Conservation (phyloP, 2,113 vertebrate species). For the Atlantisia rogersi region DNA sequence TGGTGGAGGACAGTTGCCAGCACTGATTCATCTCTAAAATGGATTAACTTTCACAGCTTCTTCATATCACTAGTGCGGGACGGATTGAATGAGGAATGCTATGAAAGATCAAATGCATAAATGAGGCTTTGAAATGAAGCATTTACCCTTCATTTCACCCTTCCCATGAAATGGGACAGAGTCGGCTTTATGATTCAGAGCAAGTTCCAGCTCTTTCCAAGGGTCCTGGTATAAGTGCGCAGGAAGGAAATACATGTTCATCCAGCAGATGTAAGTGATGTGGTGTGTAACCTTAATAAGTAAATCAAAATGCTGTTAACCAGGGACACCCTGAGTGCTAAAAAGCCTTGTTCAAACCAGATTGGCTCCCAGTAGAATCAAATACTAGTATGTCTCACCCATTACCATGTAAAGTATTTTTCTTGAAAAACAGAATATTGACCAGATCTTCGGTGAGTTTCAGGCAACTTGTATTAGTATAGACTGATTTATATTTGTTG, state of each 20-base stretch:
- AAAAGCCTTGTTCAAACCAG: neutral
- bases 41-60: constrained; percentile 27
- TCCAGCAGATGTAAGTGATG: neutral
- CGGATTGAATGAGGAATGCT: neutral
- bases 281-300: neutral
- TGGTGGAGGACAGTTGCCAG: constrained; percentile 1
- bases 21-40: neutral
- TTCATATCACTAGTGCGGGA: neutral
- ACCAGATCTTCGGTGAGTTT: neutral
- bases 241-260: neutral
- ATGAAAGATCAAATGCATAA: neutral
- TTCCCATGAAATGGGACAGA: neutral
- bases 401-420: neutral
- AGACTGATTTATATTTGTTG: neutral
- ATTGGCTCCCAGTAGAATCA: neutral
- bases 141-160: neutral
- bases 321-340: neutral
- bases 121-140: neutral
- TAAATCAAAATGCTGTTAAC: neutral
- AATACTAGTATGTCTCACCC: neutral
- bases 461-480: neutral
- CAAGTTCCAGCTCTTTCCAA: neutral
- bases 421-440: neutral
- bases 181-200: neutral
- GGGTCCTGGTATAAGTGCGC: neutral